These are phyloP conservation scores for Temnothorax ravouxi DNA, from an alignment of 2,888 invertebrate genomes.

Conservation along the genomic window DNA sequence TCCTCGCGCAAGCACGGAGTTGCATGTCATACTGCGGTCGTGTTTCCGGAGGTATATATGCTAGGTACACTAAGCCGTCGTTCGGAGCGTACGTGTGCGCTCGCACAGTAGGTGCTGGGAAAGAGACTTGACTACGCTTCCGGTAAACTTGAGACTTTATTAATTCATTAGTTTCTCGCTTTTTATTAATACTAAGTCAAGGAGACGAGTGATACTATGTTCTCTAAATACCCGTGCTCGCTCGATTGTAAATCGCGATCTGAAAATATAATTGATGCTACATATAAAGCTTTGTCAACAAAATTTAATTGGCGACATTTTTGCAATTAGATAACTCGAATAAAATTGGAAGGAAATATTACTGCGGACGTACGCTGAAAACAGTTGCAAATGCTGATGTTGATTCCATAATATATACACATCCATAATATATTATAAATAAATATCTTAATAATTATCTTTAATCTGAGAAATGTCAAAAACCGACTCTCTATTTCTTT, in stretches of 20 bases:
- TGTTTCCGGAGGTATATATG: constrained; percentile 50
- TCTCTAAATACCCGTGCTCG: neutral
- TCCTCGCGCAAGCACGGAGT: constrained; percentile 57
- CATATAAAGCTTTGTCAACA: neutral
- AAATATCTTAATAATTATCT: neutral
- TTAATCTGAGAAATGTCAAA: neutral
- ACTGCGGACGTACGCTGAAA: neutral
- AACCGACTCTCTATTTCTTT: neutral
- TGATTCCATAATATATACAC: neutral
- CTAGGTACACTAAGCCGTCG: constrained; percentile 29
- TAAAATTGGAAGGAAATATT: neutral
- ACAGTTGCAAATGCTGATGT: neutral
- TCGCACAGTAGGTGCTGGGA: constrained; percentile 14
- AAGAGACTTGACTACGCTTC: constrained; percentile 40
- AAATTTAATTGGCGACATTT: neutral
- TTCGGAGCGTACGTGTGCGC: constrained; percentile 25
- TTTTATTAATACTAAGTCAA: constrained; percentile 22
- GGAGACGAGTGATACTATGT: neutral
- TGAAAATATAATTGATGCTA: neutral
- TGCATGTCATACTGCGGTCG: constrained; percentile 65
- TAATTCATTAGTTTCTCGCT: constrained; percentile 62
- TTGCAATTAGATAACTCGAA: constrained; percentile 1
- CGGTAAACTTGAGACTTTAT: constrained; percentile 58
- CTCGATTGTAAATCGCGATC: neutral
- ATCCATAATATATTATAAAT: neutral